A percentile compares a stretch with the other conserved stretches of the same genome.
These are phyloP conservation scores for Noctilio leporinus DNA, from an alignment of 2,113 vertebrate genomes.

Conservation along the genomic window DNA sequence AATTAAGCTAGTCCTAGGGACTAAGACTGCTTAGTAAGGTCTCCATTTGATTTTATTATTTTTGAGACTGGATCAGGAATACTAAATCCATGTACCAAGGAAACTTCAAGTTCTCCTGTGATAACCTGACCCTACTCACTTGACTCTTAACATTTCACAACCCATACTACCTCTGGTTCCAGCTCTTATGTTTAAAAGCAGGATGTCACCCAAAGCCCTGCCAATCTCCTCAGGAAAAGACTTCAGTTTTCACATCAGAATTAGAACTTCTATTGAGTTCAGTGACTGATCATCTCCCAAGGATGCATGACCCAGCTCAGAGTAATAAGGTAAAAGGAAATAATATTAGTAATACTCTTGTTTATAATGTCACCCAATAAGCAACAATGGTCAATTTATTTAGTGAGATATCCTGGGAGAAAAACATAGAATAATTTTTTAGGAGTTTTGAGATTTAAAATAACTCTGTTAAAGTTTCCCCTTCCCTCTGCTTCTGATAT, in stretches of 20 bases:
- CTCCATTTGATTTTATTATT: not conserved
- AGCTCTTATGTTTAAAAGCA: not conserved
- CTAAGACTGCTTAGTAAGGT: not conserved
- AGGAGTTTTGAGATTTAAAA: not conserved
- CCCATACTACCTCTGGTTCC: not conserved
- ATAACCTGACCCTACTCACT: not conserved
- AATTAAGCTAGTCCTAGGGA: not conserved
- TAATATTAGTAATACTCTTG: not conserved
- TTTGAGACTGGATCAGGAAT: not conserved
- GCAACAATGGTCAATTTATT: not conserved
- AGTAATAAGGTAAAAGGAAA: not conserved
- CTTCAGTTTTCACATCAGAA: not conserved
- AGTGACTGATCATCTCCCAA: not conserved
- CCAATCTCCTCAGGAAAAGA: not conserved
- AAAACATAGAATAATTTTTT: not conserved
- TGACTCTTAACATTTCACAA: not conserved
- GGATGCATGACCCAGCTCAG: not conserved
- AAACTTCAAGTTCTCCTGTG: not conserved
- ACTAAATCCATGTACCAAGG: not conserved
- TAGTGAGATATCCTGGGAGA: not conserved
- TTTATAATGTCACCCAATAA: not conserved
- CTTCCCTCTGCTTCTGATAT: not conserved
- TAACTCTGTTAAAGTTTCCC: not conserved
- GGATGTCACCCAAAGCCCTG: not conserved
- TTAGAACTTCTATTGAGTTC: not conserved